Evolutionary conservation across 2,113 vertebrate genomes (phyloP).

Genomic region (Micromys minutus): DNA sequence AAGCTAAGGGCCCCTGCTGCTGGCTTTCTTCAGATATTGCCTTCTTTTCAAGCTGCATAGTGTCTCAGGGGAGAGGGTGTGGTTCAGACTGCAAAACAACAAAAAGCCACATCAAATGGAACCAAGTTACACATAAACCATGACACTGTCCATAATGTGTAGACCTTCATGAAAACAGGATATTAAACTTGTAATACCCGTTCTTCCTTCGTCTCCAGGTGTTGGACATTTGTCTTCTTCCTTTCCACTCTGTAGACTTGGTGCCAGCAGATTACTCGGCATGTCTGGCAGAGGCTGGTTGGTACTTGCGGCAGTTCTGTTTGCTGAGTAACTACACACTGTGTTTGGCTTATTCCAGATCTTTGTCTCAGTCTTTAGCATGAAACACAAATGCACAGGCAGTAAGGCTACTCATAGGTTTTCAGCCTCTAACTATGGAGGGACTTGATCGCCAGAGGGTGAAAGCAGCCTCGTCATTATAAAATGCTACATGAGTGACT

Average conservation of each 20-base stretch:
- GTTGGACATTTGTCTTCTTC: slow-evolving; percentile 66
- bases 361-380: slow-evolving; percentile 71
- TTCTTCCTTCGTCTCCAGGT: slow-evolving; percentile 66
- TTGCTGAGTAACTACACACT: slow-evolving; percentile 18
- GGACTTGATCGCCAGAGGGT: slow-evolving; percentile 40
- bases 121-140: slow-evolving; percentile 42
- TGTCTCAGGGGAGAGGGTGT: slow-evolving; percentile 64
- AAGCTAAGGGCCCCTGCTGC: not conserved
- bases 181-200: slow-evolving; percentile 59
- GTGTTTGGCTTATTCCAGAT: slow-evolving; percentile 20
- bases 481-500: slow-evolving; percentile 58
- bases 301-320: not conserved
- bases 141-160: slow-evolving; percentile 23
- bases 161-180: slow-evolving; percentile 74
- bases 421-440: slow-evolving; percentile 76
- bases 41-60: slow-evolving; percentile 32
- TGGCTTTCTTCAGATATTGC: not conserved
- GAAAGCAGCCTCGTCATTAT: slow-evolving; percentile 68
- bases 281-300: slow-evolving; percentile 23
- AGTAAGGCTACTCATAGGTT: slow-evolving; percentile 72
- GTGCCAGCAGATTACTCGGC: slow-evolving; percentile 51
- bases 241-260: slow-evolving; percentile 53
- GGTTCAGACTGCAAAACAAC: slow-evolving; percentile 68
- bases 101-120: slow-evolving; percentile 75
- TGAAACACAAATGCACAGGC: slow-evolving; percentile 61